Conservation (phyloP, 2,797 vertebrate species). For the Lophotriccus pileatus region DNA sequence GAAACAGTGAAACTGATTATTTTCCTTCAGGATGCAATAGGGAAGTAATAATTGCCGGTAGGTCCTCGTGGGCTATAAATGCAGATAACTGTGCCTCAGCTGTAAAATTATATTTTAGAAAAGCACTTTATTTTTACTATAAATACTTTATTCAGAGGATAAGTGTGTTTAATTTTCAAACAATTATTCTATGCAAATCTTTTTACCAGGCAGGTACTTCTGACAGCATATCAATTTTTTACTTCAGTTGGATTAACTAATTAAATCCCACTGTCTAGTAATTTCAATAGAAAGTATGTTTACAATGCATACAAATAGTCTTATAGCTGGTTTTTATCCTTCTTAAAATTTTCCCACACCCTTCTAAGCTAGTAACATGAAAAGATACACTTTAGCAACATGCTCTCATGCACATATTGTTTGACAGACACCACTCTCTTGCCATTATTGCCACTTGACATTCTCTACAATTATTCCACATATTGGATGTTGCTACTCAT, state of each 20-base stretch:
- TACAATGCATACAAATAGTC: not conserved
- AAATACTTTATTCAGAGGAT: not conserved
- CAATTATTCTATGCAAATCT: not conserved
- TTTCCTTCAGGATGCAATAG: not conserved
- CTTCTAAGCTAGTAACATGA: not conserved
- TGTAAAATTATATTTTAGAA: not conserved
- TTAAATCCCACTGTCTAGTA: not conserved
- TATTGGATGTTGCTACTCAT: not conserved
- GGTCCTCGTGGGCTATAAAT: not conserved
- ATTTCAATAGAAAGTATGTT: not conserved
- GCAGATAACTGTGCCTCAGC: not conserved
- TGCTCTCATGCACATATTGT: accelerated
- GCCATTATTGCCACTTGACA: not conserved
- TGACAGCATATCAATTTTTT: not conserved
- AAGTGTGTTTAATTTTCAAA: not conserved
- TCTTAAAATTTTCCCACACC: not conserved
- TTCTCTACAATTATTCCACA: not conserved
- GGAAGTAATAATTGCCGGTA: not conserved
- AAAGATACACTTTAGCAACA: not conserved
- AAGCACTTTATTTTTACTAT: not conserved
- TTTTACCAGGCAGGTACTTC: not conserved
- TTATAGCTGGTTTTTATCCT: not conserved
- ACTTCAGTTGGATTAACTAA: not conserved
- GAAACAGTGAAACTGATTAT: not conserved
- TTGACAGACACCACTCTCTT: not conserved